Percentiles rank a stretch among this genome's conserved stretches.
Evolutionary conservation across 2,113 vertebrate species (phyloP).

Genomic region (Cygnus atratus): DNA sequence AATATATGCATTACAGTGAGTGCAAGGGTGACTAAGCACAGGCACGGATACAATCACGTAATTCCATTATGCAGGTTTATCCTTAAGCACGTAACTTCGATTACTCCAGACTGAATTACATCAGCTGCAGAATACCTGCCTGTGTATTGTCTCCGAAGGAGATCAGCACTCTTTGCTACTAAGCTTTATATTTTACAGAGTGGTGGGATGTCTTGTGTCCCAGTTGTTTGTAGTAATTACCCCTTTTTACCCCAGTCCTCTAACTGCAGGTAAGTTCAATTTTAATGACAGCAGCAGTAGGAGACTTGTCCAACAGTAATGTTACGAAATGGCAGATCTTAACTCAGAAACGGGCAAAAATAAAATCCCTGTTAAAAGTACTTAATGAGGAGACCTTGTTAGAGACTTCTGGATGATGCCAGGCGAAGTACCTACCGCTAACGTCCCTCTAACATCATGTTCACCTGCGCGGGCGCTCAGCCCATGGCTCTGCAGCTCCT

Average conservation of each 20-base stretch:
- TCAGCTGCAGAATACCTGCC: conserved; percentile 22
- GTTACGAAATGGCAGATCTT: accelerated
- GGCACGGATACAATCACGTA: not conserved
- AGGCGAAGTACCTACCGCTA: not conserved
- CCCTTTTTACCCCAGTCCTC: accelerated
- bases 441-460: no score
- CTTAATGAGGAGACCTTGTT: accelerated
- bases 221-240: not conserved
- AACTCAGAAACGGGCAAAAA: not conserved
- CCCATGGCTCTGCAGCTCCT: no score
- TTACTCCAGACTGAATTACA: conserved; percentile 48
- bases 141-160: not conserved
- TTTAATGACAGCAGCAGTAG: accelerated
- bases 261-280: not conserved
- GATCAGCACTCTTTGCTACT: not conserved
- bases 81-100: conserved; percentile 36
- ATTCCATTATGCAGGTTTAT: conserved; percentile 40
- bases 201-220: not conserved
- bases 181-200: not conserved
- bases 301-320: not conserved
- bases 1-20: not conserved
- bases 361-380: accelerated
- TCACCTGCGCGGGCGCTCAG: no score
- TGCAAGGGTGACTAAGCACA: conserved; percentile 35
- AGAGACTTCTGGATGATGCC: accelerated